phyloP scores from a whole-genome alignment of 2,113 vertebrate species.

The Carlito syrichta region DNA sequence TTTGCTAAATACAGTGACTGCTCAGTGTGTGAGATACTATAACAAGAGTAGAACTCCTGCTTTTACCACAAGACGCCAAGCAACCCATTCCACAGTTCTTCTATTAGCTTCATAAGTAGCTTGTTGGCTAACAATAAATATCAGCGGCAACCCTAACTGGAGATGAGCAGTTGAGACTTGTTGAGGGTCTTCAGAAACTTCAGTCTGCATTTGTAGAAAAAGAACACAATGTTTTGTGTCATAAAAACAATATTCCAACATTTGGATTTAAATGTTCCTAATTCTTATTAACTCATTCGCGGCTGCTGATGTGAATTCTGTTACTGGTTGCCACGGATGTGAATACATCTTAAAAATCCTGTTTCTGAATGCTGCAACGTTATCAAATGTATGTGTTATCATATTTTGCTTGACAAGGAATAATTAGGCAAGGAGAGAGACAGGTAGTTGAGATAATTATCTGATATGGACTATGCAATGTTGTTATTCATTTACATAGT shows the following conservation, averaged over 20 bases:
- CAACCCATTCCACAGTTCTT: constrained; percentile 87
- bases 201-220: constrained; percentile 81
- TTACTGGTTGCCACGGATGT: too few relatives aligned
- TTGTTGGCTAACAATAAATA: constrained; percentile 91
- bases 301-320: too few relatives aligned
- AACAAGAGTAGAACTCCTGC: constrained; percentile 91
- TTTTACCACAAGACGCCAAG: constrained; percentile 90
- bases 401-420: too few relatives aligned
- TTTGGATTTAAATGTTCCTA: constrained; percentile 36
- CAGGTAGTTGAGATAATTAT: too few relatives aligned
- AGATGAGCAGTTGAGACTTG: constrained; percentile 85
- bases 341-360: too few relatives aligned
- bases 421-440: too few relatives aligned
- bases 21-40: constrained; percentile 81
- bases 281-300: too few relatives aligned
- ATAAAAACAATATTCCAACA: too few relatives aligned
- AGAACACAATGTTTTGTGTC: background rate
- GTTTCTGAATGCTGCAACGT: too few relatives aligned
- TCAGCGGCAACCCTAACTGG: constrained; percentile 89
- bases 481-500: too few relatives aligned
- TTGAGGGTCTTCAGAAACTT: constrained; percentile 88
- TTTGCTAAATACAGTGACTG: background rate
- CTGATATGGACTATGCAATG: too few relatives aligned
- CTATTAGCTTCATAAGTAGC: constrained; percentile 87
- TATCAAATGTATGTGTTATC: too few relatives aligned